phyloP scores from a whole-genome alignment of 2,113 vertebrate genomes.

The Epinephelus lanceolatus region DNA sequence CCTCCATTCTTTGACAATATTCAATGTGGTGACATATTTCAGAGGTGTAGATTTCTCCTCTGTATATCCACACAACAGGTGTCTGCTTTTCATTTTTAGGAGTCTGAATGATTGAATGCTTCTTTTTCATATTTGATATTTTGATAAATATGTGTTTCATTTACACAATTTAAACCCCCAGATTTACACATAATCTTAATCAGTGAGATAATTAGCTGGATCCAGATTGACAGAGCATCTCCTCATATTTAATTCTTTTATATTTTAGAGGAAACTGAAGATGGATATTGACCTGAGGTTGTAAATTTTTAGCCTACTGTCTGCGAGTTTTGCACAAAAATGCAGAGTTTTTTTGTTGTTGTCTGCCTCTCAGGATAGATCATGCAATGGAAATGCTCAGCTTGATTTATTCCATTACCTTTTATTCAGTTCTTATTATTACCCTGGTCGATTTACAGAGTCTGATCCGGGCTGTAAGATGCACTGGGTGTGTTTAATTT shows the following conservation, averaged over 20 bases:
- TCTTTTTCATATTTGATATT: slow-evolving; percentile 16
- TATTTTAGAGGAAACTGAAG: neutral
- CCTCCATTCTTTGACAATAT: slow-evolving; percentile 21
- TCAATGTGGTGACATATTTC: neutral
- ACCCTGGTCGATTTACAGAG: slow-evolving; percentile 64
- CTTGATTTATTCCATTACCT: slow-evolving; percentile 75
- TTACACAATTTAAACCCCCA: slow-evolving; percentile 3
- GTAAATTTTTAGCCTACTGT: neutral
- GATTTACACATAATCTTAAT: neutral
- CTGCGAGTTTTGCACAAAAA: slow-evolving; percentile 21
- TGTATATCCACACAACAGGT: slow-evolving; percentile 15
- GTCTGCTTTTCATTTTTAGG: slow-evolving; percentile 2
- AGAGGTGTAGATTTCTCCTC: neutral
- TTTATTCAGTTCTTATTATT: slow-evolving; percentile 73
- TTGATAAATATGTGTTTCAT: neutral
- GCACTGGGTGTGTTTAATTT: slow-evolving; percentile 77
- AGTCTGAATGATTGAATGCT: neutral
- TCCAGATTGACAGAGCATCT: neutral
- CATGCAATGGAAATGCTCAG: slow-evolving; percentile 50
- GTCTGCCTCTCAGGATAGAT: slow-evolving; percentile 43
- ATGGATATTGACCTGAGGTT: slow-evolving; percentile 15
- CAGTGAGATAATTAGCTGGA: neutral
- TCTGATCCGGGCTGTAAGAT: slow-evolving; percentile 70
- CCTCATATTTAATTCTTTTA: slow-evolving; percentile 7
- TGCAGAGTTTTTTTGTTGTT: slow-evolving; percentile 13